Percentiles rank a stretch among this genome's conserved stretches.
phyloP scores from a whole-genome alignment of 2,797 vertebrate genomes.

The Cetoscarus ocellatus region DNA sequence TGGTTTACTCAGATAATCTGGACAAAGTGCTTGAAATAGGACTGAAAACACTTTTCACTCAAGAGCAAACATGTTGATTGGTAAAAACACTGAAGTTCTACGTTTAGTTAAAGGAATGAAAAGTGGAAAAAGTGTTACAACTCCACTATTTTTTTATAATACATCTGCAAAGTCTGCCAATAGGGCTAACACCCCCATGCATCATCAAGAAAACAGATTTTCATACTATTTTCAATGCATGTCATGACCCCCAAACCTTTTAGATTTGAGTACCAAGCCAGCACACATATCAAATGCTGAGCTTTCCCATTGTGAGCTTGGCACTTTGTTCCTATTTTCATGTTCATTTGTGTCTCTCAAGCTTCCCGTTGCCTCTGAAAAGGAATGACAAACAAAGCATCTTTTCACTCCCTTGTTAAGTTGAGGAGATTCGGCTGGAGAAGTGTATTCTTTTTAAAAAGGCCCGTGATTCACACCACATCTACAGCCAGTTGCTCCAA shows the following conservation, averaged over 20 bases:
- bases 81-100: too few species aligned
- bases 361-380: constrained; percentile 79
- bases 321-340: constrained; percentile 90
- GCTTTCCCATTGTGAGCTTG: constrained; percentile 77
- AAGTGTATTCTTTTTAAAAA: constrained; percentile 46
- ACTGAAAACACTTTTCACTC: too few species aligned
- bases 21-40: too few species aligned
- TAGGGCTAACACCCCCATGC: too few species aligned
- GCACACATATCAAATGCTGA: constrained; percentile 40
- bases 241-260: constrained; percentile 4
- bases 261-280: constrained; percentile 44
- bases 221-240: neutral
- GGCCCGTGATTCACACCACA: constrained; percentile 53
- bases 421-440: constrained; percentile 85
- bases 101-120: too few species aligned
- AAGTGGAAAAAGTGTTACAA: too few species aligned
- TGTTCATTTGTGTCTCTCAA: constrained; percentile 88
- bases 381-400: constrained; percentile 88
- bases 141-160: too few species aligned
- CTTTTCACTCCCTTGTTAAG: constrained; percentile 85
- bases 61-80: too few species aligned
- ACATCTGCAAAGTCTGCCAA: too few species aligned
- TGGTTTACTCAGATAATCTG: too few species aligned
- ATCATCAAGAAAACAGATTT: neutral
- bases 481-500: constrained; percentile 30